phyloP scores from a whole-genome alignment of 2,888 invertebrate species.

The Caenorhabditis plicata region DNA sequence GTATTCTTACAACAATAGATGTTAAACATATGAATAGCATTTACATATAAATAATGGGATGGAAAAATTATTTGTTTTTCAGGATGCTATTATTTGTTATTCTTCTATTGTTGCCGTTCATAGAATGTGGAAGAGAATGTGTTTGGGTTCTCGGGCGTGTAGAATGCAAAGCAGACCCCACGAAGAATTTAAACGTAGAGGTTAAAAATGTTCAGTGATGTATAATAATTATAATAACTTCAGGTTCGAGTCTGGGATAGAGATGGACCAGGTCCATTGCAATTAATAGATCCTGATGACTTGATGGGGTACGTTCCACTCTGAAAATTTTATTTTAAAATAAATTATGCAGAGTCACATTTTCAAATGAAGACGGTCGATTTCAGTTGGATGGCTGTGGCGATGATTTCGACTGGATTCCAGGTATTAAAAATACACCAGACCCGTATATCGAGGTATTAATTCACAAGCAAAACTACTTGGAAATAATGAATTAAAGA shows the following conservation, averaged over 20 bases:
- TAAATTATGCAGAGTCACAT: slow-evolving; percentile 53
- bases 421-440: slow-evolving; percentile 56
- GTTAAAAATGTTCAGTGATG: slow-evolving; percentile 20
- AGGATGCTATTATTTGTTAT: neutral
- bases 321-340: neutral
- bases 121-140: slow-evolving; percentile 52
- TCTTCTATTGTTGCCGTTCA: slow-evolving; percentile 1
- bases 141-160: slow-evolving; percentile 61
- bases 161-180: slow-evolving; percentile 52
- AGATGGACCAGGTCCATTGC: slow-evolving; percentile 50
- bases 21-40: too few relatives aligned
- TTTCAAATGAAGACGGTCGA: slow-evolving; percentile 60
- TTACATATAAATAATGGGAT: too few relatives aligned
- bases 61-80: too few relatives aligned
- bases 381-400: slow-evolving; percentile 64
- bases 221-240: neutral
- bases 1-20: too few relatives aligned
- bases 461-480: neutral
- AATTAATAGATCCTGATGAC: slow-evolving; percentile 62
- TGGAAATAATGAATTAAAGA: slow-evolving; percentile 12
- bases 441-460: slow-evolving; percentile 51
- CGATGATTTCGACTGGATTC: slow-evolving; percentile 63
- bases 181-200: slow-evolving; percentile 61
- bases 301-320: slow-evolving; percentile 58
- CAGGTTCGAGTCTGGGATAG: slow-evolving; percentile 57